Conservation (phyloP, 1,140 invertebrate genomes). For the Metaphire vulgaris region DNA sequence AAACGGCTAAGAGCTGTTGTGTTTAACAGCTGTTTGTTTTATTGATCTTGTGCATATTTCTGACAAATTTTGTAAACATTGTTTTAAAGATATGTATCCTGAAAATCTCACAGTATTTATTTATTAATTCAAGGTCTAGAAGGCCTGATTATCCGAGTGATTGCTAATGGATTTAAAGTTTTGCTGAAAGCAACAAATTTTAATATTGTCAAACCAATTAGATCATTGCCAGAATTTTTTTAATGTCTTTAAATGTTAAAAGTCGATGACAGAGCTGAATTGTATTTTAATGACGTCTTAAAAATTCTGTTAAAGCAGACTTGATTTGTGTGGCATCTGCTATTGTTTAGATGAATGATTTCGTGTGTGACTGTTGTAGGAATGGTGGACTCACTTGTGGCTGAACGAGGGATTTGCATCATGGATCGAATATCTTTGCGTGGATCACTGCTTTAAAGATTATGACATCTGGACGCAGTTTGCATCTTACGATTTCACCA, state of each 20-base stretch:
- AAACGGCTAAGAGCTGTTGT: too few relatives aligned
- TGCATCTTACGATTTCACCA: constrained; percentile 45
- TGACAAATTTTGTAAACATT: too few relatives aligned
- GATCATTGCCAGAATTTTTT: constrained; percentile 4
- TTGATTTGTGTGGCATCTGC: background rate
- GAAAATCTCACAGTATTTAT: too few relatives aligned
- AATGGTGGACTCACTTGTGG: constrained; percentile 54
- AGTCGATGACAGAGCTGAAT: background rate
- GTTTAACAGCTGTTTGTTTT: too few relatives aligned
- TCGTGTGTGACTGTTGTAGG: constrained; percentile 34
- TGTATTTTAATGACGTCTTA: background rate
- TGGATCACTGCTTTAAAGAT: constrained; percentile 54
- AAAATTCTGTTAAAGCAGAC: background rate
- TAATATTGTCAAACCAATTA: too few relatives aligned
- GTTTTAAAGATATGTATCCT: too few relatives aligned
- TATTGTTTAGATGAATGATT: background rate
- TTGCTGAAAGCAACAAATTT: too few relatives aligned
- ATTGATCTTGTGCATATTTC: too few relatives aligned
- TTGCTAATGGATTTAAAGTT: too few relatives aligned
- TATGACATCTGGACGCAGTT: constrained; percentile 56
- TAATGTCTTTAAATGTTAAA: background rate
- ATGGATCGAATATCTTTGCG: constrained; percentile 54
- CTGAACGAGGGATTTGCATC: constrained; percentile 53
- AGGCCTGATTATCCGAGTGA: too few relatives aligned
- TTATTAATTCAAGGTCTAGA: too few relatives aligned